These are phyloP conservation scores for Megalops cyprinoides DNA, from an alignment of 2,797 vertebrate species.

Conservation along the genomic window DNA sequence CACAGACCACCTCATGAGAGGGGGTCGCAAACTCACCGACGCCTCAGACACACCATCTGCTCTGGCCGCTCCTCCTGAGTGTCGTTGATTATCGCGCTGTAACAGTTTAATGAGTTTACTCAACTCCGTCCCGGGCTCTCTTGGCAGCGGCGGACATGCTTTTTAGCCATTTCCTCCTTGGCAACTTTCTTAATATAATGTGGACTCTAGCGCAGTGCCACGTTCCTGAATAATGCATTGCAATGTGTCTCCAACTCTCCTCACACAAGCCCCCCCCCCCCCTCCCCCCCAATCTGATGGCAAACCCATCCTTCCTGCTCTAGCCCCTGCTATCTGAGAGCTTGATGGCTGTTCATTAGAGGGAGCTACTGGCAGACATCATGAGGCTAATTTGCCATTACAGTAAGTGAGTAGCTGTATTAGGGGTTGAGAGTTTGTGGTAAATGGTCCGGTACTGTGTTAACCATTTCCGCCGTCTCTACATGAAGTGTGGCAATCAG, in stretches of 20 bases:
- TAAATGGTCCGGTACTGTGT: slow-evolving; percentile 44
- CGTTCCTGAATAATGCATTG: background rate
- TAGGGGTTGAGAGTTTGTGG: slow-evolving; percentile 38
- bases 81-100: background rate
- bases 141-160: background rate
- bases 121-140: too few relatives aligned
- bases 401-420: slow-evolving; percentile 52
- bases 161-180: background rate
- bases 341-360: slow-evolving; percentile 68
- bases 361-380: slow-evolving; percentile 44
- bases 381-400: slow-evolving; percentile 52
- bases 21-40: background rate
- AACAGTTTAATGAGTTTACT: background rate
- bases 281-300: slow-evolving; percentile 31
- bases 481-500: background rate
- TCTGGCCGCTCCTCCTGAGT: background rate
- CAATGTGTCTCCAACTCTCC: background rate
- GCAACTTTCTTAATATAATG: background rate
- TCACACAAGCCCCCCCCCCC: background rate
- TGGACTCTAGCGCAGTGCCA: background rate
- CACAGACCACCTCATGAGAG: background rate
- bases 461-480: background rate
- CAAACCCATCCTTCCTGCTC: slow-evolving; percentile 28
- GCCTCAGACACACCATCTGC: background rate
- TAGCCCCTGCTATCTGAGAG: slow-evolving; percentile 54